Evolutionary conservation across 2,797 vertebrate species (phyloP), one percentile per base, ranked within the genome.

Genomic region (Eupleurogrammus muticus): DNA sequence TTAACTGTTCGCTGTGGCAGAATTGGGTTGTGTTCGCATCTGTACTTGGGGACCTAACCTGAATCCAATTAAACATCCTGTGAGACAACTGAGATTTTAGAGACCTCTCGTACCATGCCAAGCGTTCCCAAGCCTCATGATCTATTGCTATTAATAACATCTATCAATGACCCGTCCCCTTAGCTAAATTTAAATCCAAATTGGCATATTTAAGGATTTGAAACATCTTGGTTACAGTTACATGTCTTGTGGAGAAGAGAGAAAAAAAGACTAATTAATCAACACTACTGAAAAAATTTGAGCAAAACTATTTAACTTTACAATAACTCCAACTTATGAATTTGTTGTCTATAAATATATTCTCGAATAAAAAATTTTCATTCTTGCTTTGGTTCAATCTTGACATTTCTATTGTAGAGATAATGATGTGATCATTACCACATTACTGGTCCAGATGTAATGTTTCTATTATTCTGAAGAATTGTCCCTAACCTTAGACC

Each of bases 41-140:
- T 92, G 82, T 82, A 93, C 92, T 93, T 78, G 83, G 94, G 94
- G 94, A 94, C 89, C 85, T 95, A 95, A 94, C 94, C 94, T 92
- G 91, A 90, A 95, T 95, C 92, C 87, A 91, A 93, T 93, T 92
- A 89, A 83, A 87, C n/a, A 28, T 88, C 91, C 92, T 91, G 36
- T 2, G 86, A 92, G 91, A 94, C 81, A 67, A 80, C 76, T 40
- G 80, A 84, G 87, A 89, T 89, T 86, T 89, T 53, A 83, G 83
- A 89, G 89, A 93, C 90, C 87, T 89, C 85, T 83, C 76, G 80
- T 87, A 61, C 75, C 82, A 81, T 65, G 88, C 91, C 87, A 91
- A 84, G 79, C 68, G 47, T 75, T 90, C 90, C 92, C 91, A 71
- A 81, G 81, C 54, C 72, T 79, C 64, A 36, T 87, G 89, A 84